A percentile compares a stretch with the other conserved stretches of the same genome.
phyloP scores from a whole-genome alignment of 2,113 vertebrate species.

The Shinisaurus crocodilurus region DNA sequence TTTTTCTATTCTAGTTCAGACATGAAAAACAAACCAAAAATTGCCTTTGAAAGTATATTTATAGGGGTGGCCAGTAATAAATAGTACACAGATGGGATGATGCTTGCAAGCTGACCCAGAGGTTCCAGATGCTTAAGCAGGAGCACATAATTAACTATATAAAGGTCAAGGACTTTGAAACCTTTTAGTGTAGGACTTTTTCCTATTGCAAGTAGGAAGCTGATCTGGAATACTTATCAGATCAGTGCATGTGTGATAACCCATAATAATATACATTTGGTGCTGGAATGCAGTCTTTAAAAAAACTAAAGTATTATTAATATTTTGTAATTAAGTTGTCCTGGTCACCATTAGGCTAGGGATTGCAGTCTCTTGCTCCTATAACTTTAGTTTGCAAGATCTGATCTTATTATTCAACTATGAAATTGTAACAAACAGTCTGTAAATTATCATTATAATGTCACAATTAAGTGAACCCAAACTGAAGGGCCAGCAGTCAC shows the following conservation, averaged over 20 bases:
- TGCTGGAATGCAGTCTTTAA: slow-evolving; percentile 10
- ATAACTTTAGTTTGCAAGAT: slow-evolving; percentile 1
- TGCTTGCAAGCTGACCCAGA: slow-evolving; percentile 17
- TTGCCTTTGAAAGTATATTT: slow-evolving; percentile 41
- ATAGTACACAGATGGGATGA: slow-evolving; percentile 32
- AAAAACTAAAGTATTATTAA: neutral
- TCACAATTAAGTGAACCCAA: neutral
- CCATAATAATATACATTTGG: slow-evolving; percentile 11
- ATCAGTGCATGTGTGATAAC: neutral
- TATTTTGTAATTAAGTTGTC: neutral
- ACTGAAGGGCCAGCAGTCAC: neutral
- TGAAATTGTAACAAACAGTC: neutral
- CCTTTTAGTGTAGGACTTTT: slow-evolving; percentile 31
- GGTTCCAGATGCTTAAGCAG: slow-evolving; percentile 24
- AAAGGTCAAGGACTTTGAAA: slow-evolving; percentile 40
- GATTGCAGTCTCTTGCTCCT: neutral
- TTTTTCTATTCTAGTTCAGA: slow-evolving; percentile 34
- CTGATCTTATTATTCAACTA: neutral
- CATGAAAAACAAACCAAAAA: slow-evolving; percentile 39
- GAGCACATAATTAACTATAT: slow-evolving; percentile 29
- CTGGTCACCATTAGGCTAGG: slow-evolving; percentile 3
- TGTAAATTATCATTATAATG: neutral
- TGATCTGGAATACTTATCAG: slow-evolving; percentile 39
- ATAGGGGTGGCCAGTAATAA: slow-evolving; percentile 28
- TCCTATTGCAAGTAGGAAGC: slow-evolving; percentile 10